phyloP scores from a whole-genome alignment of 2,113 vertebrate genomes.

The Nothobranchius kuhntae region DNA sequence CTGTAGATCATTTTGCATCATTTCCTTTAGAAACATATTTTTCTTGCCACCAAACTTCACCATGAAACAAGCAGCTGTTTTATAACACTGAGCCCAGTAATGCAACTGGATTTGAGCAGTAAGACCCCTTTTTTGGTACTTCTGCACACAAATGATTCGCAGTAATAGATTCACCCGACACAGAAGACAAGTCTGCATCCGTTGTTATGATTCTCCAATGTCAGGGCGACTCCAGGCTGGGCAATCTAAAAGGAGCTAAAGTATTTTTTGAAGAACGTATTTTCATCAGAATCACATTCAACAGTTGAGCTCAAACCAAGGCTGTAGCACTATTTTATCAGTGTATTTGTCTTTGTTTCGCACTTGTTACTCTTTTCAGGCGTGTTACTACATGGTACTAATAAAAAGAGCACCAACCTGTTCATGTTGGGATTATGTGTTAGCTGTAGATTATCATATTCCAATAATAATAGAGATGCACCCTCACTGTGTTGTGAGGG shows the following conservation, averaged over 20 bases:
- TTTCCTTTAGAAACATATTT: not conserved
- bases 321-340: not conserved
- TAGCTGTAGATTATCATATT: too few species aligned
- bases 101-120: not conserved
- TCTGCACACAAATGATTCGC: not conserved
- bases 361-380: too few species aligned
- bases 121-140: not conserved
- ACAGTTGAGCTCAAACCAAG: not conserved
- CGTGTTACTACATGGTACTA: too few species aligned
- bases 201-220: not conserved
- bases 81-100: not conserved
- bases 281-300: not conserved
- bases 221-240: not conserved
- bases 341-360: too few species aligned
- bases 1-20: not conserved
- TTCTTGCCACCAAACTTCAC: not conserved
- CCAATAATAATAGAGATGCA: too few species aligned
- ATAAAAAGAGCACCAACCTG: too few species aligned
- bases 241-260: not conserved
- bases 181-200: not conserved
- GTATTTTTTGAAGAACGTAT: not conserved
- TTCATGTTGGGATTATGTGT: too few species aligned
- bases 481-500: too few species aligned
- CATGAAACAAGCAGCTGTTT: constrained; percentile 4
- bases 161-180: not conserved